Base-by-base conservation (phyloP, 2,113 vertebrate species). In the Plectropomus leopardus region DNA sequence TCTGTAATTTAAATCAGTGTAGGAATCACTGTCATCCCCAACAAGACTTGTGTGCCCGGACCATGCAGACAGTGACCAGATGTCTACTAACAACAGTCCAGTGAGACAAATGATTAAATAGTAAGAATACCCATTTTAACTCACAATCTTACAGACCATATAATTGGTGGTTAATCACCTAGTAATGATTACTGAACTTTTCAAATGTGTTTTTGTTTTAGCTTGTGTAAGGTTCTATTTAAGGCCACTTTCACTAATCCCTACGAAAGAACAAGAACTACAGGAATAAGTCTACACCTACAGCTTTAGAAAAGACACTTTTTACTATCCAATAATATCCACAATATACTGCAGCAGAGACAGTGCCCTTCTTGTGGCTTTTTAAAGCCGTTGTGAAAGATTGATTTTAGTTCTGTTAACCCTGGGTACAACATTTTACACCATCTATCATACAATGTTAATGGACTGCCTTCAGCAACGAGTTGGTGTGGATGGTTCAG, bases 1-100 rank as follows among this genome's bases (percentile, higher is more conserved):
- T 24, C 14, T 68, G 51, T 50, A 23, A 73, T 57, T 48, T 21
- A 32, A 63, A 81, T 51, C 63, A 81, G 19, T 68, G 54, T 21
- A 73, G 15, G 50, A 30, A 61, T 76, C 34, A 60, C 9, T 61
- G 28, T 30, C 28, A 10, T 64, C 24, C 51, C 13, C 10, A 47
- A 44, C 23, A 57, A 24, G 47, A 36, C 54, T 34, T 54, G 0
- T 54, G 17, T 24, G 28, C 54, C 7, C 40, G 59, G 23, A 50
- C 21, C 16, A 44, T 58, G 21, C 34, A 26, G 2, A 32, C 21
- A 40, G 15, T 0, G 10, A 40, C 36, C 36, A 40, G 36, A 40
- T 40, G 10, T 40, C 36, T 10, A 7, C 7, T 1, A 26, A 45
- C 24, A 78, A 11, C 0, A 16, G 47, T 55, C 48, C n/a, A 6